These are phyloP conservation scores for Echinarachnius parma DNA, from an alignment of 53 echinoderm and acorn worm genomes.

Conservation along the genomic window DNA sequence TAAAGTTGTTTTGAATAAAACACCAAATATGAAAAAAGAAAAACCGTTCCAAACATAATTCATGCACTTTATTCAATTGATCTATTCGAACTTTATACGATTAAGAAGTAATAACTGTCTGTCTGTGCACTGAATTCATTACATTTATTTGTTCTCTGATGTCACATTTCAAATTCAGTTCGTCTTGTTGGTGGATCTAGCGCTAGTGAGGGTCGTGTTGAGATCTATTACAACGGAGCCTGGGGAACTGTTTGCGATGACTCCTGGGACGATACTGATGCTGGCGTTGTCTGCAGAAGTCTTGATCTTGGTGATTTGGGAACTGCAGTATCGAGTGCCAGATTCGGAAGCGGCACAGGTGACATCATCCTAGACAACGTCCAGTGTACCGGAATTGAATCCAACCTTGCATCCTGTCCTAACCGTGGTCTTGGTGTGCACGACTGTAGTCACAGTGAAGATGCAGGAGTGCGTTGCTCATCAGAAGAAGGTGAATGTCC, in stretches of 20 bases:
- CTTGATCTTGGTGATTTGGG: constrained; percentile 37
- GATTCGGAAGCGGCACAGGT: constrained; percentile 48
- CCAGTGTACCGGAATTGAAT: constrained; percentile 47
- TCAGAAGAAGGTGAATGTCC: too few relatives aligned
- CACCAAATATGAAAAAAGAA: too few relatives aligned
- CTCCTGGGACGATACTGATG: constrained; percentile 35
- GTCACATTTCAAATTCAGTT: too few relatives aligned
- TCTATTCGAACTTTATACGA: too few relatives aligned
- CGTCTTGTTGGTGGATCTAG: constrained; percentile 17
- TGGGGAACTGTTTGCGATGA: constrained; percentile 72
- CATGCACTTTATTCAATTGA: too few relatives aligned
- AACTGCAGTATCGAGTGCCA: constrained; percentile 1
- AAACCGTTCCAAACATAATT: too few relatives aligned
- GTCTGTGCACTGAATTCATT: too few relatives aligned
- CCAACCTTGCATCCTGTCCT: constrained; percentile 31
- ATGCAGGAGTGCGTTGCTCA: constrained; percentile 56
- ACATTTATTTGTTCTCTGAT: too few relatives aligned
- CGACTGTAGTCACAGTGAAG: constrained; percentile 62
- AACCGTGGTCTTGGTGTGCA: constrained; percentile 24
- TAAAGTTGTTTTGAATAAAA: too few relatives aligned
- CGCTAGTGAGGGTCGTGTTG: constrained; percentile 45
- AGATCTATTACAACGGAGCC: constrained; percentile 32
- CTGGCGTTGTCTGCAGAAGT: constrained; percentile 42
- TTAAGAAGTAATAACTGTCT: too few relatives aligned
- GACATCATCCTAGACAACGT: constrained; percentile 53